Conservation (phyloP, 2,797 vertebrate species). For the Sarcoramphus papa region DNA sequence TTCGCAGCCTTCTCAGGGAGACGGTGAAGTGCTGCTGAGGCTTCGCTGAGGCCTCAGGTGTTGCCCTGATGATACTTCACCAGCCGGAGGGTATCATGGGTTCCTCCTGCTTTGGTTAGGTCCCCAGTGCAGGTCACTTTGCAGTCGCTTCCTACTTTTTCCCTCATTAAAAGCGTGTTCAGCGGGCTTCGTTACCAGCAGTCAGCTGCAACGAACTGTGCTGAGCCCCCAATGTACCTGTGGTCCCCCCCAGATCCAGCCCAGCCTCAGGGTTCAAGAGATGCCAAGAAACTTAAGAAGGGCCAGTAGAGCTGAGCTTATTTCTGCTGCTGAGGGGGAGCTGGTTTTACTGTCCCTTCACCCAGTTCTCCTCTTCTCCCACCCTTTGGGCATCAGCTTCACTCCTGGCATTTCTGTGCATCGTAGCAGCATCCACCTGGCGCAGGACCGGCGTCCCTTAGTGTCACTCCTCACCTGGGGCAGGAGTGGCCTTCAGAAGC, state of each 20-base stretch:
- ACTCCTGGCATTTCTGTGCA: rapidly evolving
- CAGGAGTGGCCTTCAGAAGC: not conserved
- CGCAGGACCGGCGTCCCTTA: not conserved
- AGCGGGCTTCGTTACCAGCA: not conserved
- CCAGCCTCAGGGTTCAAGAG: not conserved
- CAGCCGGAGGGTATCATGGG: too few species aligned
- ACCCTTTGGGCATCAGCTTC: not conserved
- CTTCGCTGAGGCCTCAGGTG: not conserved
- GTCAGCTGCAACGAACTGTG: not conserved
- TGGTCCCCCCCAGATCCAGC: not conserved
- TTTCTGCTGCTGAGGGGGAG: not conserved
- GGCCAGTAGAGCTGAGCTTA: not conserved
- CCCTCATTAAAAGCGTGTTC: not conserved
- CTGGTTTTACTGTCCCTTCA: not conserved
- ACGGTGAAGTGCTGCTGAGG: not conserved
- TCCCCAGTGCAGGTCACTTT: not conserved
- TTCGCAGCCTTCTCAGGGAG: not conserved
- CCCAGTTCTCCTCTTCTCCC: not conserved
- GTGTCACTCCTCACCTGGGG: not conserved
- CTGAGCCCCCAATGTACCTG: rapidly evolving
- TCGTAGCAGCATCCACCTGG: not conserved
- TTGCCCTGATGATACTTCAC: not conserved
- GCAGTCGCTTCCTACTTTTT: not conserved
- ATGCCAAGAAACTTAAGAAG: not conserved
- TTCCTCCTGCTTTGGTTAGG: not conserved